A percentile compares a stretch with the other conserved stretches of the same genome.
Evolutionary conservation across 2,888 invertebrate genomes (phyloP).

Genomic region (Microctonus brassicae): DNA sequence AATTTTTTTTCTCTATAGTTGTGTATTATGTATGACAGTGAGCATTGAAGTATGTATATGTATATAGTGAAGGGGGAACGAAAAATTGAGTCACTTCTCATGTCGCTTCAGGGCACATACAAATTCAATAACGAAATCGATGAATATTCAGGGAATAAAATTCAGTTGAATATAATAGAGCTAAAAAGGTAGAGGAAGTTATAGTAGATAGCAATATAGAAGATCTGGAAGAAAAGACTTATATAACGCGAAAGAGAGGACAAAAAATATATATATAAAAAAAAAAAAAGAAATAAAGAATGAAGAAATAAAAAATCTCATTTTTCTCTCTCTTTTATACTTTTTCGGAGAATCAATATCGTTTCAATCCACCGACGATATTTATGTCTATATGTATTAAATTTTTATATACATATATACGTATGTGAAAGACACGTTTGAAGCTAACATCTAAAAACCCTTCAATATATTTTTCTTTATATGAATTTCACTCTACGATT

Average conservation of each 20-base stretch:
- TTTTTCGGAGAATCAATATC: background rate
- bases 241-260: background rate
- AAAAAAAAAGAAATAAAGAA: too few species aligned
- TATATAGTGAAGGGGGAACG: background rate
- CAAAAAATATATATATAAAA: background rate
- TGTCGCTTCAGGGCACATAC: constrained; percentile 6
- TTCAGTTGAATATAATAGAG: constrained; percentile 27
- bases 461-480: background rate
- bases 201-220: background rate
- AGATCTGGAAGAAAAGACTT: background rate
- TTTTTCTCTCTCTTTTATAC: background rate
- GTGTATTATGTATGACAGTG: background rate
- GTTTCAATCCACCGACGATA: background rate
- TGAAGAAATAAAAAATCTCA: background rate
- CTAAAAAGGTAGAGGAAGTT: background rate
- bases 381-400: background rate
- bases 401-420: background rate
- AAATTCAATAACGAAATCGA: constrained; percentile 34
- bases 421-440: background rate
- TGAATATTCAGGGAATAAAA: constrained; percentile 34
- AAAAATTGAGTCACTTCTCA: background rate
- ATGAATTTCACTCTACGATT: background rate
- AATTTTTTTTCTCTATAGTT: background rate
- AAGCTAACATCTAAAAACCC: background rate
- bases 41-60: too few species aligned